Percentiles rank a stretch among this genome's conserved stretches.
Conservation (phyloP, 1,140 invertebrate genomes). For the Zaprionus camerounensis region DNA sequence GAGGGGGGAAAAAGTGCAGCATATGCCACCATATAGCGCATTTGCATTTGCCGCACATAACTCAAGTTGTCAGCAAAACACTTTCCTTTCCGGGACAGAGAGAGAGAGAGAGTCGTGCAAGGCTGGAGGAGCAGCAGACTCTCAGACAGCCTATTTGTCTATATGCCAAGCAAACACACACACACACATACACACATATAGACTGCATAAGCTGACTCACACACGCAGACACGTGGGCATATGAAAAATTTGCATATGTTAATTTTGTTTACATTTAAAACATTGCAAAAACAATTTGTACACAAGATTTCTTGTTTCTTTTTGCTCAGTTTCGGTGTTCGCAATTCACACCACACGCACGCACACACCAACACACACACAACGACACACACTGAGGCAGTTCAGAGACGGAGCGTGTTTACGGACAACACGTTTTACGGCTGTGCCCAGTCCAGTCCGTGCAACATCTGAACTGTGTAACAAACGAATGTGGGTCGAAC, state of each 20-base stretch:
- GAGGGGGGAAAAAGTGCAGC: not conserved
- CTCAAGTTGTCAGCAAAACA: slow-evolving; percentile 60
- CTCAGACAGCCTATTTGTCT: slow-evolving; percentile 63
- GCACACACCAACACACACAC: slow-evolving; percentile 19
- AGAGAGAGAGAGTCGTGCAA: not conserved
- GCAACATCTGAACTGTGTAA: slow-evolving; percentile 60
- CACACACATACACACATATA: slow-evolving; percentile 22
- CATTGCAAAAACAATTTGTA: slow-evolving; percentile 79
- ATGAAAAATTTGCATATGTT: slow-evolving; percentile 77
- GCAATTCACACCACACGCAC: slow-evolving; percentile 67
- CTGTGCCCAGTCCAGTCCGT: slow-evolving; percentile 23
- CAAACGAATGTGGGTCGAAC: slow-evolving; percentile 62
- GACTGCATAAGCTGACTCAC: slow-evolving; percentile 29
- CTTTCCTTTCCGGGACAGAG: slow-evolving; percentile 6
- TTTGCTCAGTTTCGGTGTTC: slow-evolving; percentile 26
- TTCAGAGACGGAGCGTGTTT: slow-evolving; percentile 49
- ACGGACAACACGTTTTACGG: slow-evolving; percentile 67
- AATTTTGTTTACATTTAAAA: slow-evolving; percentile 81
- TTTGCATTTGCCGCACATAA: slow-evolving; percentile 72
- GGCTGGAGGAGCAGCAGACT: not conserved
- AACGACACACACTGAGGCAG: not conserved
- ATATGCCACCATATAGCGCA: slow-evolving; percentile 9
- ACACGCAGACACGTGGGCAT: slow-evolving; percentile 55
- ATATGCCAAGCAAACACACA: slow-evolving; percentile 49
- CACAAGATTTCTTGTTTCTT: slow-evolving; percentile 45